Conservation (phyloP, 2,888 invertebrate species). For the Cotesia congregata region DNA sequence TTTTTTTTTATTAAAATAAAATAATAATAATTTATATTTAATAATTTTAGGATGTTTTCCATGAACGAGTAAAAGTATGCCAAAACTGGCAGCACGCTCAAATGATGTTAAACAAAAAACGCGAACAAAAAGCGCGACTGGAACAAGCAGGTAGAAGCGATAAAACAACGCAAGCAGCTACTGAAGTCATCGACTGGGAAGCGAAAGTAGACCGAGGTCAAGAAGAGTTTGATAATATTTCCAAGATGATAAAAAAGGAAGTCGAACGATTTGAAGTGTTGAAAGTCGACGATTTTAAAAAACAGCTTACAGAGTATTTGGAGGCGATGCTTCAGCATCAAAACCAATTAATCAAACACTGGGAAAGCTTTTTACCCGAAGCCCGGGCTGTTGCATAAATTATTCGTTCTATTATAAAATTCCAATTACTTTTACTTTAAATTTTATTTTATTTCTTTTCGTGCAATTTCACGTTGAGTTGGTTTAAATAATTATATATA, state of each 20-base stretch:
- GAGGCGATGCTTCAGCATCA: constrained; percentile 96
- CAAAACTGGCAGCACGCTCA: constrained; percentile 99
- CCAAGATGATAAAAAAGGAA: constrained; percentile 93
- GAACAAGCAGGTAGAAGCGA: constrained; percentile 92
- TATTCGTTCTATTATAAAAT: constrained; percentile 29
- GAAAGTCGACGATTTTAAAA: constrained; percentile 91
- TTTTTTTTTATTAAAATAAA: too few species aligned
- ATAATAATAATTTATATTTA: neutral
- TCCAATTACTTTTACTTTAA: neutral
- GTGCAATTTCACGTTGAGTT: constrained; percentile 19
- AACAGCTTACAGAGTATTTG: constrained; percentile 90
- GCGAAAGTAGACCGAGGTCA: constrained; percentile 96
- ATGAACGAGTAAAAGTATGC: constrained; percentile 85
- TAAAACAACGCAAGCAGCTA: constrained; percentile 88
- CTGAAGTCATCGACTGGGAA: constrained; percentile 98
- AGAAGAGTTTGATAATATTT: constrained; percentile 96
- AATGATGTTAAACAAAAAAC: constrained; percentile 91
- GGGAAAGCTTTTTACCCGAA: constrained; percentile 97
- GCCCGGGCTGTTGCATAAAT: constrained; percentile 91
- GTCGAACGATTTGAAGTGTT: constrained; percentile 92
- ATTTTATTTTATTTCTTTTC: neutral
- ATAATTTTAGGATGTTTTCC: constrained; percentile 75
- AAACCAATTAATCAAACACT: constrained; percentile 91
- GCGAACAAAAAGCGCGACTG: constrained; percentile 93
- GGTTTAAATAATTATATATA: neutral